phyloP scores from a whole-genome alignment of 2,888 invertebrate genomes.

The Heterodera filipjevi region DNA sequence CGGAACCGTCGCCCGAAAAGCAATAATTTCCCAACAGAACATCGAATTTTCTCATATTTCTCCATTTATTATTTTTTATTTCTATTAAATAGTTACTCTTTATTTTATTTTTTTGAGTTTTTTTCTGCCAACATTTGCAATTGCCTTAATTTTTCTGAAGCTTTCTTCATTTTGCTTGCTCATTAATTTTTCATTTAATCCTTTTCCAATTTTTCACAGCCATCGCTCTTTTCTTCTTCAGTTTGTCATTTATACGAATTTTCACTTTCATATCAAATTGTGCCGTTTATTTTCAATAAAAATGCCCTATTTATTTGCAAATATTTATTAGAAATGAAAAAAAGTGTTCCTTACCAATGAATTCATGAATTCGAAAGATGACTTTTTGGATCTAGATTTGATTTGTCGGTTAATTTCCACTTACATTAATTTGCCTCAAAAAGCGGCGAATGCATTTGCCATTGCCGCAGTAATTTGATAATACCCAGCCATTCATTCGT shows the following conservation, averaged over 20 bases:
- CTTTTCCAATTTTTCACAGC: background rate
- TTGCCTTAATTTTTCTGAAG: background rate
- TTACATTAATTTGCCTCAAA: background rate
- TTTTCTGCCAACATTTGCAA: background rate
- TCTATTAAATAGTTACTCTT: background rate
- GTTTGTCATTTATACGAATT: background rate
- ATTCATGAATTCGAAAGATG: background rate
- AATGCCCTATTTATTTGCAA: background rate
- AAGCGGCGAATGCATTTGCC: background rate
- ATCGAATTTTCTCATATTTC: background rate
- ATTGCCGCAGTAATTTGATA: background rate
- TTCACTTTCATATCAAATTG: conserved; percentile 4
- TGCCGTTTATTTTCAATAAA: background rate
- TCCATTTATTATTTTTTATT: background rate
- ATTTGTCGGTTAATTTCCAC: background rate
- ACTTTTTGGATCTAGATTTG: background rate
- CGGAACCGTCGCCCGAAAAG: conserved; percentile 35
- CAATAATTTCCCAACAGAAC: background rate
- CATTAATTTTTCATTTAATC: background rate
- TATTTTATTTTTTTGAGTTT: background rate
- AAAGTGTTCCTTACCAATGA: too few relatives aligned
- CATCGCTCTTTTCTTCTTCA: background rate
- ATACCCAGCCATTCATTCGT: background rate
- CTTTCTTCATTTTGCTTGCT: conserved; percentile 11
- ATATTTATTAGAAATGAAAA: too few relatives aligned